Evolutionary conservation across 2,888 invertebrate species (phyloP), one percentile per base, ranked within the genome.

Genomic region (Agriotes lineatus): DNA sequence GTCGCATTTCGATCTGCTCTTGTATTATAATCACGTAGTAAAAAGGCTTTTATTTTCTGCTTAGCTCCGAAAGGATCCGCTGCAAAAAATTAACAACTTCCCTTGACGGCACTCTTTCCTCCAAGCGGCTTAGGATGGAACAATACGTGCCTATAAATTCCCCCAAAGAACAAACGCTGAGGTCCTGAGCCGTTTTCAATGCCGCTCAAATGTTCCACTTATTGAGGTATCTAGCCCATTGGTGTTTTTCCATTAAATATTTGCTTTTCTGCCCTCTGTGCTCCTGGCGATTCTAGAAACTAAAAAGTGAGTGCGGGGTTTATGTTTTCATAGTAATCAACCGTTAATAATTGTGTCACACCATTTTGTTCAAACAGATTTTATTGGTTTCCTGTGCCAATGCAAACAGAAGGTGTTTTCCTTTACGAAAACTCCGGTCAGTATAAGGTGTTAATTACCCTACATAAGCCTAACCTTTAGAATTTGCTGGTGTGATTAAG

Each of bases 131-230:
- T 48, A 33, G 33, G 33, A 30, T 33, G 10, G 33, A 52, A 52
- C 52, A 52, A 52, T 52, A 52, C 33, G 30, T 18, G 35, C 10
- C 52, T 33, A 52, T 52, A 52, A 35, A 52, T 52, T 52, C 33
- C 18, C 52, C n/a, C n/a, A n/a, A n/a, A n/a, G n/a, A 52, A 33
- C 52, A 33, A 33, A 33, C 18, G 14, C 52, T n/a, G 18, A 52
- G 25, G 25, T n/a, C 25, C 18, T 52, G 14, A 52, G 52, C 18
- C 5, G 16, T 52, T 52, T 18, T 33, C 52, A 52, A 52, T 52
- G 25, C 35, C 33, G 4, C 9, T 5, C 33, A 10, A 52, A 52
- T 16, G 33, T 52, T 18, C 52, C 52, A 33, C 35, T 52, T 52
- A 52, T 33, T 33, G 52, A 4, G n/a, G 22, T 48, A n/a, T 20